Percentiles rank a stretch among this genome's conserved stretches.
These are phyloP conservation scores for Drosophila malerkotliana DNA, from an alignment of 1,140 invertebrate species.

Conservation along the genomic window DNA sequence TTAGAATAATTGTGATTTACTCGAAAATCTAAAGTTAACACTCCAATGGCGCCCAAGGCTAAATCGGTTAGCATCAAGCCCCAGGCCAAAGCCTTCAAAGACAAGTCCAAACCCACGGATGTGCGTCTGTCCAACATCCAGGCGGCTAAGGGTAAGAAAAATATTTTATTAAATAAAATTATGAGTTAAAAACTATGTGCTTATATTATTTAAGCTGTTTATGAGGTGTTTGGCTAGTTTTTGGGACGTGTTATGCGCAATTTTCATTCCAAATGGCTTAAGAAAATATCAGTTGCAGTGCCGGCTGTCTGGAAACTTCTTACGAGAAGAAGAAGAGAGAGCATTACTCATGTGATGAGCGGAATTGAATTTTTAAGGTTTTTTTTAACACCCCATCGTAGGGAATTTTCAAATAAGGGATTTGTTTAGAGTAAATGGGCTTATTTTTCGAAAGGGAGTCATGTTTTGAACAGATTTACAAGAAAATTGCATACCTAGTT, in stretches of 20 bases:
- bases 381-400: conserved; percentile 8
- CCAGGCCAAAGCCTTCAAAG: conserved; percentile 87
- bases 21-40: conserved; percentile 36
- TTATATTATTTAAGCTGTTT: conserved; percentile 23
- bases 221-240: neutral
- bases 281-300: conserved; percentile 56
- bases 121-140: conserved; percentile 98
- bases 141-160: conserved; percentile 96
- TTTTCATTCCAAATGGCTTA: conserved; percentile 20
- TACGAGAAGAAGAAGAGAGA: conserved; percentile 48
- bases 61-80: conserved; percentile 72
- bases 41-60: conserved; percentile 78
- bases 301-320: conserved; percentile 80
- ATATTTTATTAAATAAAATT: conserved; percentile 7
- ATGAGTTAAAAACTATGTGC: conserved; percentile 3
- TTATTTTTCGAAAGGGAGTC: neutral
- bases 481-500: neutral
- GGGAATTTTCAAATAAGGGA: neutral
- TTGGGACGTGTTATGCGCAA: neutral
- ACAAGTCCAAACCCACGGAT: conserved; percentile 97
- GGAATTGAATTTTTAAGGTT: neutral
- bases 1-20: conserved; percentile 45
- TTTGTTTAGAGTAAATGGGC: neutral
- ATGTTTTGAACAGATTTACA: neutral
- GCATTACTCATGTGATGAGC: conserved; percentile 77